A percentile compares a stretch with the other conserved stretches of the same genome.
phyloP scores from a whole-genome alignment of 1,140 invertebrate species.

The Holcopasites calliopsidis region DNA sequence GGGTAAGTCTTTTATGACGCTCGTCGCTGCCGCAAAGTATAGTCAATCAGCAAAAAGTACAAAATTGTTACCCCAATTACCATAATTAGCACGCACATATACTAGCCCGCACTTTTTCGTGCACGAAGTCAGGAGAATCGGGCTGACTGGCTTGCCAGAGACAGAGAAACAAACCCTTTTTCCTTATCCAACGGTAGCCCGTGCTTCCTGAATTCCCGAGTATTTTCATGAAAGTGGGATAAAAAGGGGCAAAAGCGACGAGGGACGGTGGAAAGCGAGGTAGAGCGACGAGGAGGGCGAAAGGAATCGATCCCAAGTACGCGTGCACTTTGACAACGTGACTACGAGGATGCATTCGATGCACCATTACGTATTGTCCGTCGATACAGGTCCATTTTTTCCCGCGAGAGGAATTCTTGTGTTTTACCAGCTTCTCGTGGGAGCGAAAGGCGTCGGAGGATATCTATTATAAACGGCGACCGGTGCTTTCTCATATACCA shows the following conservation, averaged over 20 bases:
- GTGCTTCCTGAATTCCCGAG: constrained; percentile 10
- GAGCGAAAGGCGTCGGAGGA: not conserved
- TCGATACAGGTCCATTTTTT: not conserved
- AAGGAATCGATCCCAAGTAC: constrained; percentile 39
- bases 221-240: constrained; percentile 39
- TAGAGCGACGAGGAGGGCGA: not conserved
- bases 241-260: constrained; percentile 40
- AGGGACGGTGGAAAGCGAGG: not conserved
- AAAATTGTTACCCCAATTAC: constrained; percentile 74
- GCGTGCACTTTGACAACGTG: constrained; percentile 41
- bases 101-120: constrained; percentile 49
- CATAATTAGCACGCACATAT: constrained; percentile 67
- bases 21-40: constrained; percentile 51
- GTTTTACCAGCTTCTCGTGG: not conserved
- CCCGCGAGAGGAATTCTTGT: too few relatives aligned
- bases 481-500: too few relatives aligned
- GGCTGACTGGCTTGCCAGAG: not conserved
- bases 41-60: too few relatives aligned
- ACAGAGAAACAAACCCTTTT: constrained; percentile 21
- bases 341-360: constrained; percentile 33
- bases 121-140: constrained; percentile 24
- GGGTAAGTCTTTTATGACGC: too few relatives aligned
- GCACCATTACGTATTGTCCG: constrained; percentile 32
- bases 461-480: too few relatives aligned
- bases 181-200: not conserved